Evolutionary conservation across 2,797 vertebrate genomes (phyloP), one percentile per base, ranked within the genome.

Genomic region (Pipistrellus pygmaeus): DNA sequence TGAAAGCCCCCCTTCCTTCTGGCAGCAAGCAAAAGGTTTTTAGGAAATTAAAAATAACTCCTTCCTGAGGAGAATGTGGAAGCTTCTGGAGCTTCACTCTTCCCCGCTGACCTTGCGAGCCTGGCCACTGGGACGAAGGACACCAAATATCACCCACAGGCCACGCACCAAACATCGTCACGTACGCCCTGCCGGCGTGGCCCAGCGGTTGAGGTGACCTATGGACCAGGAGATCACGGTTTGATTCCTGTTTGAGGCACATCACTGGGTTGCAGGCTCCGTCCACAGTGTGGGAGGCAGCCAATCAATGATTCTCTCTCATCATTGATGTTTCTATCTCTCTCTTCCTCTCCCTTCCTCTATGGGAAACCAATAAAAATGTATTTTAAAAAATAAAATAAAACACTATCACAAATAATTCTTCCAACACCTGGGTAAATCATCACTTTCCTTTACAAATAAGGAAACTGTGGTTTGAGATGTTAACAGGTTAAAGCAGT

Each of bases 31-130:
- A 41, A 80, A 88, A 53, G 62, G 69, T 30, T 81, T 44, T 90
- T 83, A 94, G 69, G 69, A 95, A 85, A 71, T 78, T 6, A 75
- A 69, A 96, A 87, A 57, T 48, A 80, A 35, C 41, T 92, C n/a
- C 62, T 87, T 84, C 35, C 27, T 46, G 23, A 85, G 81, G 85
- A 82, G 75, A 69, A 32, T 21, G n/a, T 25, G 77, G 73, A 81
- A 87, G 83, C 20, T 21, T 55, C n/a, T 44, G 8, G 46, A 75
- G 32, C 75, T 82, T n/a, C 38, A 3, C 18, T 90, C 69, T 85
- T 83, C 44, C 46, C 41, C 44, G 64, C n/a, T 72, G 51, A 82
- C 73, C 60, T 72, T 55, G 27, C 55, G 20, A 82, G 32, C 64
- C 38, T 38, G 27, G 57, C 62, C 84, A 13, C 87, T 71, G 53